Evolutionary conservation across 2,797 vertebrate species (phyloP).

Genomic region (Pteropus rufus): DNA sequence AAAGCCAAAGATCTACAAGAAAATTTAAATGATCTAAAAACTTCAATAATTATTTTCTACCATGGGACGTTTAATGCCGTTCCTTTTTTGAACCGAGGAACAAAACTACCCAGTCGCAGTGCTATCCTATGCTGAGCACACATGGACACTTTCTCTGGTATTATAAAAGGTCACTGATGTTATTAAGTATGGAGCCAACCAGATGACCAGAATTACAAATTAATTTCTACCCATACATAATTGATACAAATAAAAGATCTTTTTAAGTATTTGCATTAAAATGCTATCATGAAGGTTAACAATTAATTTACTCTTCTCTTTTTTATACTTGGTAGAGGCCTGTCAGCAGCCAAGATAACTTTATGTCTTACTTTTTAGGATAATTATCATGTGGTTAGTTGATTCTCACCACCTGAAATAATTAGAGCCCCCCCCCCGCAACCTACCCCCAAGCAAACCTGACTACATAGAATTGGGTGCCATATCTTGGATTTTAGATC

Average conservation of each 20-base stretch:
- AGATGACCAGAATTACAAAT: constrained; percentile 81
- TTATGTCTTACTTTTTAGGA: constrained; percentile 71
- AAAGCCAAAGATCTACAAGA: not conserved
- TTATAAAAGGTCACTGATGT: constrained; percentile 45
- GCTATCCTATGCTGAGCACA: not conserved
- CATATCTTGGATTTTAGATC: constrained; percentile 57
- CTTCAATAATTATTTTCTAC: not conserved
- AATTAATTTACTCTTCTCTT: constrained; percentile 80
- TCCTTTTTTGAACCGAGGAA: not conserved
- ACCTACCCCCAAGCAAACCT: constrained; percentile 69
- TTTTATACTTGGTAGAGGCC: constrained; percentile 73
- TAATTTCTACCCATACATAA: constrained; percentile 81
- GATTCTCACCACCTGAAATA: constrained; percentile 78
- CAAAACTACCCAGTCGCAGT: not conserved
- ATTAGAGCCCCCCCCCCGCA: constrained; percentile 61
- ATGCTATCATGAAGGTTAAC: constrained; percentile 79
- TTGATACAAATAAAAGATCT: constrained; percentile 79
- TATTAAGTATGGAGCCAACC: constrained; percentile 71
- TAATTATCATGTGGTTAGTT: constrained; percentile 65
- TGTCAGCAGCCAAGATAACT: constrained; percentile 65
- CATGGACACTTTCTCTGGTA: not conserved
- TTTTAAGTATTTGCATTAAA: constrained; percentile 80
- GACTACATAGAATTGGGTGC: constrained; percentile 65
- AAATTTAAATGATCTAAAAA: constrained; percentile 13
- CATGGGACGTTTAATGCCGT: not conserved